Percentiles rank a stretch among this genome's conserved stretches.
Evolutionary conservation across 2,113 vertebrate species (phyloP).

Genomic region (Datnioides undecimradiatus): DNA sequence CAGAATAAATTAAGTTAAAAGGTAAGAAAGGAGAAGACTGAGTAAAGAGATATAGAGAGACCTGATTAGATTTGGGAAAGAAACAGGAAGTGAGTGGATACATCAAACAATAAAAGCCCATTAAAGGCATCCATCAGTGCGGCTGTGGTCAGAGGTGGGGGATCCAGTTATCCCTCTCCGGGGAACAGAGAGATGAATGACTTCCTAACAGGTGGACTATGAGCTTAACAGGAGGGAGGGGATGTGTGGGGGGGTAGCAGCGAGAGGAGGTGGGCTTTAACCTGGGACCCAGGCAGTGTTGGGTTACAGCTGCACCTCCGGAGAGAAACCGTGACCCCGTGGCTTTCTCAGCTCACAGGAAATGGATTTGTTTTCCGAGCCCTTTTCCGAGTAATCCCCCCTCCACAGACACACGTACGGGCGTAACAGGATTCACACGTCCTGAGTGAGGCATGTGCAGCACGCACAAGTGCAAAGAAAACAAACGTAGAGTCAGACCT

Average conservation of each 20-base stretch:
- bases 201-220: slow-evolving; percentile 79
- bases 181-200: slow-evolving; percentile 72
- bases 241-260: slow-evolving; percentile 13
- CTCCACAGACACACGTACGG: neutral
- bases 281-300: slow-evolving; percentile 53
- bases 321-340: slow-evolving; percentile 59
- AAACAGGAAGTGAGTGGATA: slow-evolving; percentile 34
- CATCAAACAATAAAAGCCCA: slow-evolving; percentile 60
- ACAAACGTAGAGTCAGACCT: neutral
- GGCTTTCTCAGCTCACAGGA: slow-evolving; percentile 60
- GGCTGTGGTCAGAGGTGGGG: slow-evolving; percentile 39
- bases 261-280: slow-evolving; percentile 43
- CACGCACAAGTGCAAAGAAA: neutral
- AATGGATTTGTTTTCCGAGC: slow-evolving; percentile 67
- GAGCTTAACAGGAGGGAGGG: slow-evolving; percentile 40
- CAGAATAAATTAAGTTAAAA: neutral
- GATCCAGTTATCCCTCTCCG: slow-evolving; percentile 46
- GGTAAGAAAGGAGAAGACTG: slow-evolving; percentile 4
- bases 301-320: slow-evolving; percentile 70
- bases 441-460: neutral
- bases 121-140: slow-evolving; percentile 55
- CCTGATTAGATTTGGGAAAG: slow-evolving; percentile 22
- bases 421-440: neutral
- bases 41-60: slow-evolving; percentile 24
- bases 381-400: slow-evolving; percentile 54